Evolutionary conservation across 1,140 invertebrate species (phyloP).

Genomic region (Psix sp.): DNA sequence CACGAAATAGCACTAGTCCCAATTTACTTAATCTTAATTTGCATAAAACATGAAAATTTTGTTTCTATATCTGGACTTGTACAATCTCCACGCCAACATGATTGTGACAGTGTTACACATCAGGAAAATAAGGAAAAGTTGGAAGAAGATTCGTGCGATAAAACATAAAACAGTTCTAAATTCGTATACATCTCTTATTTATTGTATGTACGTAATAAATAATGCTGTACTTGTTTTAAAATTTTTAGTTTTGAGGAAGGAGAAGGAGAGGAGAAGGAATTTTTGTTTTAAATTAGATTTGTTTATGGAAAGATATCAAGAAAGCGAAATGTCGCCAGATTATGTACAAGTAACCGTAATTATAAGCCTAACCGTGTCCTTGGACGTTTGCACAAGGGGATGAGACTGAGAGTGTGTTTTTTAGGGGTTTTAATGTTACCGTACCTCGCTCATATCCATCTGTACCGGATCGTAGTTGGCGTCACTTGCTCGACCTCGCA

Average conservation of each 20-base stretch:
- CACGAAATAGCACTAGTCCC: conserved; percentile 77
- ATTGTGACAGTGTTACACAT: not conserved
- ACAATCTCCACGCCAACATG: conserved; percentile 1
- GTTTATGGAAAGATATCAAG: too few relatives aligned
- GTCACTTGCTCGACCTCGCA: conserved; percentile 67
- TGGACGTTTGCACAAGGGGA: conserved; percentile 31
- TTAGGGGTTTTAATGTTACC: conserved; percentile 37
- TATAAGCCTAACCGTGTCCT: conserved; percentile 25
- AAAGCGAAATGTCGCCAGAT: too few relatives aligned
- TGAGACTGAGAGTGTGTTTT: conserved; percentile 5
- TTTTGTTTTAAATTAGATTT: too few relatives aligned
- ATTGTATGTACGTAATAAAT: too few relatives aligned
- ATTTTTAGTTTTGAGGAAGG: too few relatives aligned
- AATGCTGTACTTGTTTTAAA: too few relatives aligned
- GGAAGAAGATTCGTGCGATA: too few relatives aligned
- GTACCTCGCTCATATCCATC: conserved; percentile 81
- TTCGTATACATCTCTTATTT: too few relatives aligned
- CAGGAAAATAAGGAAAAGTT: not conserved
- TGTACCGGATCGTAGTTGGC: conserved; percentile 79
- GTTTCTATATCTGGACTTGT: conserved; percentile 38
- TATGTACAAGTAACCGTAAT: conserved; percentile 37
- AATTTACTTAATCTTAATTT: conserved; percentile 74
- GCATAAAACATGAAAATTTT: conserved; percentile 63
- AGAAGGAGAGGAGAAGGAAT: not conserved
- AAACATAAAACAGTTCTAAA: too few relatives aligned